These are phyloP conservation scores for Boloria selene DNA, from an alignment of 2,888 invertebrate genomes.

Conservation along the genomic window DNA sequence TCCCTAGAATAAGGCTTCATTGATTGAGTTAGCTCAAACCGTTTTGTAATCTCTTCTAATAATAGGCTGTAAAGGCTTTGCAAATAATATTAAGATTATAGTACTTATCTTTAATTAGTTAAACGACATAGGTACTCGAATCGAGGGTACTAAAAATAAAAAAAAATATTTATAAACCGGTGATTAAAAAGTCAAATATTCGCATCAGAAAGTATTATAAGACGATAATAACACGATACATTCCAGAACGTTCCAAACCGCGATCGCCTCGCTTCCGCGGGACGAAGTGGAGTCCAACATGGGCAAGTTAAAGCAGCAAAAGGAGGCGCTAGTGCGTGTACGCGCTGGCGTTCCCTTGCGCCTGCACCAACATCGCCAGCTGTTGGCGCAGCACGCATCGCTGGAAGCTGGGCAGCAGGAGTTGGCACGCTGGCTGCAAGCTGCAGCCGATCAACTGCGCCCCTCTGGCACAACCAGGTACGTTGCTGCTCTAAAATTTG, in stretches of 20 bases:
- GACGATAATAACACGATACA: too few relatives aligned
- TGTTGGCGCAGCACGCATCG: conserved; percentile 94
- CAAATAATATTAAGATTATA: too few relatives aligned
- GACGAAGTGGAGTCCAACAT: conserved; percentile 96
- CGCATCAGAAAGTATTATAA: too few relatives aligned
- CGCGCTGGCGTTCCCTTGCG: conserved; percentile 92
- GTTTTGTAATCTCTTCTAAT: too few relatives aligned
- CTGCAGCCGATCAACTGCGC: conserved; percentile 89
- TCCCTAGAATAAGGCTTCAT: too few relatives aligned
- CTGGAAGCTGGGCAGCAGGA: conserved; percentile 93
- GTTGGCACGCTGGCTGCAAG: conserved; percentile 92
- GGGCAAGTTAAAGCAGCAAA: conserved; percentile 92
- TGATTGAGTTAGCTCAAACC: too few relatives aligned
- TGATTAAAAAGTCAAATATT: too few relatives aligned
- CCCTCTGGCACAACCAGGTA: conserved; percentile 59
- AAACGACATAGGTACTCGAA: too few relatives aligned
- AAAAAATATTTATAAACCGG: too few relatives aligned
- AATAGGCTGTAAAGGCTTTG: too few relatives aligned
- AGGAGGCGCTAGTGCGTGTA: conserved; percentile 92
- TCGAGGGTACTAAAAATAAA: too few relatives aligned
- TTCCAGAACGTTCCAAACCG: conserved; percentile 90
- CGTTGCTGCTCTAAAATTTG: background rate
- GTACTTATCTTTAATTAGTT: too few relatives aligned
- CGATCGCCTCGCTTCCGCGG: conserved; percentile 94
- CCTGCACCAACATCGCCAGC: conserved; percentile 90